Base-by-base conservation (phyloP, 2,888 invertebrate species). In the Arrhopalites spinosus region DNA sequence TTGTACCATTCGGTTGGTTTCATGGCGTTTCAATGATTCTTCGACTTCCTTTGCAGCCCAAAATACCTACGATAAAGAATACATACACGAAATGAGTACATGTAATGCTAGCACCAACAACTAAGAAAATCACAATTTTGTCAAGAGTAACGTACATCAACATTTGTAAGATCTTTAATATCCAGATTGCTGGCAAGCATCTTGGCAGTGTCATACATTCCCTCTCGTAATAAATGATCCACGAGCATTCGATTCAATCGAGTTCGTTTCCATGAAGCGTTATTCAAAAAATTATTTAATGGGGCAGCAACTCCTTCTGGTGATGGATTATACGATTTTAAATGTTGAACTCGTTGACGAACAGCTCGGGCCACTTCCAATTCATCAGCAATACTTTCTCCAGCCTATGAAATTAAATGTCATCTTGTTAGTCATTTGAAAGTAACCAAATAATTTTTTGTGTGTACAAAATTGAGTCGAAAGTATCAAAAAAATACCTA, bases 211-310 rank as follows among this genome's bases (percentile, higher is more conserved):
- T 94, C 94, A 85, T 99, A 98, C 87, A 96, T 97, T 0, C 99
- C 98, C 85, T 93, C 92, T 76, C 97, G 89, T 25, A 99, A 88
- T 84, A 98, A 93, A 86, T 98, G 97, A 85, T 99, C 98, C 17
- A 98, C 95, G 71, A 99, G 88, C 93, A 99, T 95, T 72, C 99
- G 90, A 86, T 98, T 97, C 73, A 98, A 87, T 43, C 98, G 90
- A 80, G 93, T 91, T 80, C 93, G 90, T 78, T 92, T 90, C 94
- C 95, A 96, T 80, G 92, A 91, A 0, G 50, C 81, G 85, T 5
- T 87, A 84, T 2, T 87, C 85, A 2, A 87, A 84, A 59, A 87
- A 87, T 0, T 89, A 90, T 83, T 90, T 17, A 61, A 43, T 27
- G 67, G 67, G 2, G 63, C 53, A 27, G 53, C 61, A 27, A 74